A percentile compares a stretch with the other conserved stretches of the same genome.
phyloP scores from a whole-genome alignment of 1,140 invertebrate species.

The Drosophila neocordata region DNA sequence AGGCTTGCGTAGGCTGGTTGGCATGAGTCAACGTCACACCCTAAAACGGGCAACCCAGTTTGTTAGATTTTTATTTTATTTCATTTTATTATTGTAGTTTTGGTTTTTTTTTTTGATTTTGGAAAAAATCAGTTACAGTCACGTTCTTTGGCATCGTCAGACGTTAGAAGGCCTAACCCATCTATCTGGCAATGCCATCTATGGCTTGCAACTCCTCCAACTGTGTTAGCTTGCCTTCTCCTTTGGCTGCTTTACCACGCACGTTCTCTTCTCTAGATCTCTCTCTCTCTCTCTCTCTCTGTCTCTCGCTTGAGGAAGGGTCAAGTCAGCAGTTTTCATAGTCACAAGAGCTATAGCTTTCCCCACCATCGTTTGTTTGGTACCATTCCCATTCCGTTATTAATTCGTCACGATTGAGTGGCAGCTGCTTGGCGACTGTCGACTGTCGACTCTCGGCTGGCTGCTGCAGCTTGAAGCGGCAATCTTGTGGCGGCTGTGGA shows the following conservation, averaged over 20 bases:
- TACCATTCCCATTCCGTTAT: constrained; percentile 59
- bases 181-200: constrained; percentile 30
- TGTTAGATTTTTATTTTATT: constrained; percentile 2
- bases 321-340: constrained; percentile 8
- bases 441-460: neutral
- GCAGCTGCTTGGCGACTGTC: constrained; percentile 40
- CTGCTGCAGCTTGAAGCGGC: constrained; percentile 15
- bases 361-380: constrained; percentile 41
- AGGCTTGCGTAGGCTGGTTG: constrained; percentile 7
- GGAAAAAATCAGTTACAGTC: constrained; percentile 3
- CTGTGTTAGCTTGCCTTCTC: neutral
- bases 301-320: neutral
- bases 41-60: constrained; percentile 16
- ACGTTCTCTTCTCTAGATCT: neutral
- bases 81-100: neutral
- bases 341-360: constrained; percentile 33
- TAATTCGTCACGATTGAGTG: constrained; percentile 77
- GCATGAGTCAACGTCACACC: constrained; percentile 20
- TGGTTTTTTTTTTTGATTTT: no score
- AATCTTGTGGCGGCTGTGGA: constrained; percentile 57
- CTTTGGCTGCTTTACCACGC: neutral
- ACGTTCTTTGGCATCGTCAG: constrained; percentile 1
- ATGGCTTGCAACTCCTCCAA: neutral
- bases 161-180: constrained; percentile 12
- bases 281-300: constrained; percentile 7